Conservation (phyloP, 1,140 invertebrate species). For the Adelges cooleyi region DNA sequence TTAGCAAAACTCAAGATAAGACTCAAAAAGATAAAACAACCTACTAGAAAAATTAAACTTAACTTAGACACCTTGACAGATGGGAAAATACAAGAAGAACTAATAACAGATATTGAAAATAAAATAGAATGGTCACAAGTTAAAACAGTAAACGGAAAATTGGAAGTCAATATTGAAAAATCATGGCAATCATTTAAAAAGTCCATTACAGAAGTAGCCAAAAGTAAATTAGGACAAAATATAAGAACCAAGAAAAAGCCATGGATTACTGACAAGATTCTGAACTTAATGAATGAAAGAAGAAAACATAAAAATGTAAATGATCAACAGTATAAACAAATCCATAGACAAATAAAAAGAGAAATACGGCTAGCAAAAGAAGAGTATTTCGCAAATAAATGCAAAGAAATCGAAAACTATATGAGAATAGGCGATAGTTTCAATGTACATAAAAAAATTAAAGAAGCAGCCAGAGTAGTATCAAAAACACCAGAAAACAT, state of each 20-base stretch:
- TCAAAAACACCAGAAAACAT: conserved; percentile 4
- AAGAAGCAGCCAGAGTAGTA: conserved; percentile 23
- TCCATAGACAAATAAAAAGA: conserved; percentile 3
- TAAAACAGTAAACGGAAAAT: conserved; percentile 23
- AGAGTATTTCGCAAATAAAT: conserved; percentile 15
- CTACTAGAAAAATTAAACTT: conserved; percentile 1
- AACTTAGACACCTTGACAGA: conserved; percentile 14
- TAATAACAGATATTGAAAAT: neutral
- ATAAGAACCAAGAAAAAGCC: conserved; percentile 11
- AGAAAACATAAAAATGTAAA: conserved; percentile 31
- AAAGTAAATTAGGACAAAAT: neutral
- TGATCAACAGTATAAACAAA: conserved; percentile 25
- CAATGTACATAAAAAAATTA: conserved; percentile 31
- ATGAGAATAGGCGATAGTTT: conserved; percentile 26
- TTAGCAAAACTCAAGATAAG: conserved; percentile 29
- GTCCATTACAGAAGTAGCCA: conserved; percentile 11
- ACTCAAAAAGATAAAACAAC: conserved; percentile 11
- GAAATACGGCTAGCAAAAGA: conserved; percentile 24
- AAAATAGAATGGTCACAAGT: neutral
- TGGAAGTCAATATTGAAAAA: conserved; percentile 8
- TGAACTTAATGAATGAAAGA: conserved; percentile 32
- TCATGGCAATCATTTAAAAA: conserved; percentile 4
- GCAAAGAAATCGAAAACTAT: conserved; percentile 30
- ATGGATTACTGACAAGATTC: conserved; percentile 33
- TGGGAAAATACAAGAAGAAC: neutral